Percentiles rank a stretch among this genome's conserved stretches.
Conservation (phyloP, 2,797 vertebrate species). For the Phrynocephalus guinanensis region DNA sequence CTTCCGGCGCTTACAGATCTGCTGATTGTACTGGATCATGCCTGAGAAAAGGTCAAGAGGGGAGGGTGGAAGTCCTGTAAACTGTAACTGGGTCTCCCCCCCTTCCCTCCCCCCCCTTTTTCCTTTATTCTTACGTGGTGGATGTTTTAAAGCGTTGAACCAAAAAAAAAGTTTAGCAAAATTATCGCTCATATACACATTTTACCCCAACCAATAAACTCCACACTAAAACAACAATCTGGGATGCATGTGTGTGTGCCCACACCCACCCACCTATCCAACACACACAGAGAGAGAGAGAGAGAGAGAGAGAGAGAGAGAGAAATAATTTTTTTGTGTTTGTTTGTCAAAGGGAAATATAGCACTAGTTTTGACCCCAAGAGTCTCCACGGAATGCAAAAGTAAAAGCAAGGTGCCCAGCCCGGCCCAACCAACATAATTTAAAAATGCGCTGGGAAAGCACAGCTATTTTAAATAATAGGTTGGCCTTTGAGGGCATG, state of each 20-base stretch:
- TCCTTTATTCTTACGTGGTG: constrained; percentile 74
- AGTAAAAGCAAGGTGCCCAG: constrained; percentile 14
- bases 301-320: constrained; percentile 11
- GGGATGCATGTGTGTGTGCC: not conserved
- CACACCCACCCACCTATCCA: constrained; percentile 1
- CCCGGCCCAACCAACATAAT: constrained; percentile 35
- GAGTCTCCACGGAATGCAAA: constrained; percentile 37
- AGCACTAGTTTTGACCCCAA: constrained; percentile 49
- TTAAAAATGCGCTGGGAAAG: constrained; percentile 46
- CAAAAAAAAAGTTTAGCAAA: constrained; percentile 56
- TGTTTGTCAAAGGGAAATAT: constrained; percentile 57
- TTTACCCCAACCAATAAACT: constrained; percentile 32
- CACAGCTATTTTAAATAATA: not conserved
- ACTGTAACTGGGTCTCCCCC: constrained; percentile 73
- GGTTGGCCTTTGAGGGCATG: not conserved
- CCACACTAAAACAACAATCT: constrained; percentile 40
- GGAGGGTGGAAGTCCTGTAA: constrained; percentile 76
- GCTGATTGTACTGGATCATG: constrained; percentile 79
- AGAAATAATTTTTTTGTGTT: constrained; percentile 46
- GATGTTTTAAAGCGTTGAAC: constrained; percentile 29
- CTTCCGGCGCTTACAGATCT: constrained; percentile 80
- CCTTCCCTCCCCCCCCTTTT: not conserved
- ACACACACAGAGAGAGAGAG: constrained; percentile 31
- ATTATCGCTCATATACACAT: constrained; percentile 52
- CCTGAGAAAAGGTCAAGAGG: constrained; percentile 80